phyloP scores from a whole-genome alignment of 2,888 invertebrate genomes.

The Norana najaformis region DNA sequence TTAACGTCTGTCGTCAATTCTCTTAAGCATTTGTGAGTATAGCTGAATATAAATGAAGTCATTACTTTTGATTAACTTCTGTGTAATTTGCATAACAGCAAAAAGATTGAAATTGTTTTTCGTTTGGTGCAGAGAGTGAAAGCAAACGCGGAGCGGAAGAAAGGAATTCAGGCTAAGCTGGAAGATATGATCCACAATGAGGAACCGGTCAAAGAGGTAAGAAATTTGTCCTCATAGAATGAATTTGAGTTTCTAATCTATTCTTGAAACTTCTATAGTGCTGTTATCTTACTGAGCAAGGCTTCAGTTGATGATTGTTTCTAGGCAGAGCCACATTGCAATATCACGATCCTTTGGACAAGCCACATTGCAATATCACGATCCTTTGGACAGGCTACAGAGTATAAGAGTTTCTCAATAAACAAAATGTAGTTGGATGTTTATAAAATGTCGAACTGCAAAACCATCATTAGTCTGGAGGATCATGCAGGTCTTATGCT shows the following conservation, averaged over 20 bases:
- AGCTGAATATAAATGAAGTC: too few species aligned
- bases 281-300: neutral
- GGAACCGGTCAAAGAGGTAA: conserved; percentile 75
- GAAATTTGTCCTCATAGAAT: neutral
- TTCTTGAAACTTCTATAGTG: neutral
- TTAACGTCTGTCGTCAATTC: too few species aligned
- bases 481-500: neutral
- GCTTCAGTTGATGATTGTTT: neutral
- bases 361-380: neutral
- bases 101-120: neutral
- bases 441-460: neutral
- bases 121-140: conserved; percentile 60
- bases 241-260: neutral
- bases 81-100: too few species aligned
- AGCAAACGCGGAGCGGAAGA: conserved; percentile 77
- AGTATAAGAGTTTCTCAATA: neutral
- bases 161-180: conserved; percentile 70
- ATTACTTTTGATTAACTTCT: too few species aligned
- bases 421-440: neutral
- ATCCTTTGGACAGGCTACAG: neutral
- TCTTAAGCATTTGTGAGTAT: too few species aligned
- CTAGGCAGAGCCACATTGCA: neutral
- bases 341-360: neutral
- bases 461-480: neutral
- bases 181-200: conserved; percentile 85